Base-by-base conservation (phyloP, 2,113 vertebrate species). In the Phalacrocorax pelagicus region DNA sequence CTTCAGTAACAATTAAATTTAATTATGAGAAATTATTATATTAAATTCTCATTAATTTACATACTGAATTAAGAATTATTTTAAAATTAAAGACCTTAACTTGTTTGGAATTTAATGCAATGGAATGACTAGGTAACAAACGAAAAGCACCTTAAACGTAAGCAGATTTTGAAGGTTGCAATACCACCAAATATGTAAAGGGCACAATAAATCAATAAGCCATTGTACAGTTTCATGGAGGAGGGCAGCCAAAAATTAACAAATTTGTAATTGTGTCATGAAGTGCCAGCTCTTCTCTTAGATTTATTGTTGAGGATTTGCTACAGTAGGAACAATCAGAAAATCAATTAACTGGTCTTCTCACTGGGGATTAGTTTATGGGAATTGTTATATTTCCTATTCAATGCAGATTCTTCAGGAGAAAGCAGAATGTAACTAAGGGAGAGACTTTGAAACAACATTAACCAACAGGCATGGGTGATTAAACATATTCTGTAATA, bases 1-100 rank as follows among this genome's bases (percentile, higher is more conserved):
- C 82, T 97, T 95, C 77, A 96, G 27, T 92, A 97, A 80, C 38
- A 96, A 16, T 96, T 81, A 90, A 84, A 90, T 58, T 91, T 61
- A 88, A 7, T 93, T 94, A 85, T 77, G 74, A 73, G 89, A 97
- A 97, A 96, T 86, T 10, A 90, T 97, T 32, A 92, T 83, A 46
- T 87, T 96, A 90, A 67, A 79, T 98, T 81, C 83, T 85, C 34
- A 49, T 80, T 38, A 30, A 12, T 88, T 52, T 69, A 91, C 58
- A 36, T 90, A 42, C 32, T 83, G 49, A 90, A 92, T 97, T 96
- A 94, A 94, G 86, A 78, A 47, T 97, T 49, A 91, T 91, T 96
- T 96, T 34, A 21, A 97, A 97, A 81, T 67, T 2, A 96, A 75
- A 96, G 51, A 94, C 59, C 42, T 38, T 81, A 61, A 84, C 55